phyloP scores from a whole-genome alignment of 2,113 vertebrate species.

The Daboia siamensis region DNA sequence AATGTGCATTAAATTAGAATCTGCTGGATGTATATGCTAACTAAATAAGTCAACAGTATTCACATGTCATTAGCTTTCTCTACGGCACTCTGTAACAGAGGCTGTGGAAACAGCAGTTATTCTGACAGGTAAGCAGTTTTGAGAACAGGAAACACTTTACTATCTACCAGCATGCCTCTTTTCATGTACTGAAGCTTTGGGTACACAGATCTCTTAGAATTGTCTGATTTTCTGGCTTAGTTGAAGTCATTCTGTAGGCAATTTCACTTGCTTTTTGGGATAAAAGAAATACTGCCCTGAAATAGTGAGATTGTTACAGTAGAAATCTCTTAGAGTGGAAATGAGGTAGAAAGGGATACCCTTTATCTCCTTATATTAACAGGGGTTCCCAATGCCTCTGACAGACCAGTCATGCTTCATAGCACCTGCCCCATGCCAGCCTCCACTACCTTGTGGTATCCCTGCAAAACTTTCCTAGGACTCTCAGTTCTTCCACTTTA shows the following conservation, averaged over 20 bases:
- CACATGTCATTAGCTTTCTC: slow-evolving; percentile 57
- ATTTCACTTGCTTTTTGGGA: neutral
- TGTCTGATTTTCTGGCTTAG: neutral
- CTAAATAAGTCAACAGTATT: slow-evolving; percentile 53
- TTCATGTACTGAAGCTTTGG: neutral
- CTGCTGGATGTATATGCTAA: slow-evolving; percentile 63
- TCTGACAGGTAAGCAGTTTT: neutral
- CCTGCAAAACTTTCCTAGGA: neutral
- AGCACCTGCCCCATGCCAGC: neutral
- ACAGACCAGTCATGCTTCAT: neutral
- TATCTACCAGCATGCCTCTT: neutral
- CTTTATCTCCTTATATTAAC: neutral
- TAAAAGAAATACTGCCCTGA: neutral
- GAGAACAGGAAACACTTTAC: neutral
- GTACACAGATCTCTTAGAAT: neutral
- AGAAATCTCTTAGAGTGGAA: neutral
- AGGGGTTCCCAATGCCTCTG: neutral
- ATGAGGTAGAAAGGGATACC: neutral
- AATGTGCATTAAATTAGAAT: slow-evolving; percentile 79
- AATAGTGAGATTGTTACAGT: neutral
- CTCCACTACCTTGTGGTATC: neutral
- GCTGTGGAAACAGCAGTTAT: neutral
- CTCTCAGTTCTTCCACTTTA: neutral
- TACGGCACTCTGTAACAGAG: neutral
- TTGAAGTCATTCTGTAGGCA: neutral